These are phyloP conservation scores for Agrotis ipsilon DNA, from an alignment of 2,888 invertebrate species.

Conservation along the genomic window DNA sequence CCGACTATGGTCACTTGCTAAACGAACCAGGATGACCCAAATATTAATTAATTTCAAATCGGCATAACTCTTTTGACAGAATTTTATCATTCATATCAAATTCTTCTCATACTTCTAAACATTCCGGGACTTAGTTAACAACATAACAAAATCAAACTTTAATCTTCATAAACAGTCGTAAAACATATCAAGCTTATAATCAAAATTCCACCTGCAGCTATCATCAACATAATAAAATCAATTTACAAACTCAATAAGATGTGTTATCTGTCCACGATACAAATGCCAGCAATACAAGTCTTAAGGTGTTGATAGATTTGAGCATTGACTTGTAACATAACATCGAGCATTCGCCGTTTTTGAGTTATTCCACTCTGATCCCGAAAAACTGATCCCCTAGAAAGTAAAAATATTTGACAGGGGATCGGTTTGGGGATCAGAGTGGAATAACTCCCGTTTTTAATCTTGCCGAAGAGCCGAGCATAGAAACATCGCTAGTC, in stretches of 20 bases:
- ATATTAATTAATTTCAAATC: no score
- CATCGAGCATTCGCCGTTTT: no score
- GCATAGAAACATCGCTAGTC: no score
- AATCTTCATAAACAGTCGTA: neutral
- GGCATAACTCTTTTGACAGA: neutral
- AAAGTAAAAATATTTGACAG: no score
- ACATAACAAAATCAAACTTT: neutral
- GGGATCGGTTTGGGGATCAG: no score
- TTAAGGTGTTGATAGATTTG: neutral
- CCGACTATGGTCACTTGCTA: no score
- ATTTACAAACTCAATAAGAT: constrained; percentile 29
- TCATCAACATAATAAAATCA: constrained; percentile 19
- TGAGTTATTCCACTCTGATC: no score
- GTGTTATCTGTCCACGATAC: constrained; percentile 25
- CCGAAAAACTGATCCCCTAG: no score
- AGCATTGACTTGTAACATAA: no score
- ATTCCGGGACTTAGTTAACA: neutral
- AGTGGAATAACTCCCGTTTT: no score
- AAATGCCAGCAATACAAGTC: constrained; percentile 12
- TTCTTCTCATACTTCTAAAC: neutral
- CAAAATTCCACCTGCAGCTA: constrained; percentile 26
- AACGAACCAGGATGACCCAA: no score
- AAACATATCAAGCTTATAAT: constrained; percentile 9
- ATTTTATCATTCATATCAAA: neutral
- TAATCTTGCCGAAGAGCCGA: no score